Percentiles rank a stretch among this genome's conserved stretches.
Conservation (phyloP, 2,888 invertebrate species). For the Nemoura dubitans region DNA sequence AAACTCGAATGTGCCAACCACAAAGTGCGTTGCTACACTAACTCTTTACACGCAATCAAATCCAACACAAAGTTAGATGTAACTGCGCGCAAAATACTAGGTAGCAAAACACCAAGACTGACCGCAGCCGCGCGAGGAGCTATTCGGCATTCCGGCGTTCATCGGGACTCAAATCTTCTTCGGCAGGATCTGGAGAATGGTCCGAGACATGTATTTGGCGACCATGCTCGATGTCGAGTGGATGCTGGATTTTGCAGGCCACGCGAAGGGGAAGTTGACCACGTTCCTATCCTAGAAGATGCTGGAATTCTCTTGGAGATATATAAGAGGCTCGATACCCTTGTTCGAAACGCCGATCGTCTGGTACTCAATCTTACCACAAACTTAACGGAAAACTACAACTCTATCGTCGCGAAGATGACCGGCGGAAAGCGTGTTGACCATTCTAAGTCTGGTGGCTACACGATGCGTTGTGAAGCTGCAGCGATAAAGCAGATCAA, state of each 20-base stretch:
- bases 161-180: no score
- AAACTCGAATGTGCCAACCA: conserved; percentile 52
- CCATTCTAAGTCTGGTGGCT: conserved; percentile 37
- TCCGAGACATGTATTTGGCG: conserved; percentile 44
- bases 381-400: conserved; percentile 40
- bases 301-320: neutral
- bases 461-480: conserved; percentile 37
- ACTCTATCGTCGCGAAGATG: conserved; percentile 45
- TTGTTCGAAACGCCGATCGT: conserved; percentile 37
- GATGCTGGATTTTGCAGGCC: conserved; percentile 14
- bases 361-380: conserved; percentile 39
- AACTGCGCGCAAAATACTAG: conserved; percentile 13
- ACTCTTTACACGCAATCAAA: conserved; percentile 37
- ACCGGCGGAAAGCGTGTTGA: conserved; percentile 47
- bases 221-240: conserved; percentile 38
- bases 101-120: conserved; percentile 9
- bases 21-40: conserved; percentile 43
- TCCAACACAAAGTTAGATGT: neutral
- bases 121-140: conserved; percentile 36
- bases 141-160: conserved; percentile 20
- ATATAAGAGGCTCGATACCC: neutral
- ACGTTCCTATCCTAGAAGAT: neutral
- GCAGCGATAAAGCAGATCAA: neutral
- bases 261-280: conserved; percentile 26
- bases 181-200: conserved; percentile 32